Evolutionary conservation across 2,888 invertebrate genomes (phyloP).

Genomic region (Nomada fucata): DNA sequence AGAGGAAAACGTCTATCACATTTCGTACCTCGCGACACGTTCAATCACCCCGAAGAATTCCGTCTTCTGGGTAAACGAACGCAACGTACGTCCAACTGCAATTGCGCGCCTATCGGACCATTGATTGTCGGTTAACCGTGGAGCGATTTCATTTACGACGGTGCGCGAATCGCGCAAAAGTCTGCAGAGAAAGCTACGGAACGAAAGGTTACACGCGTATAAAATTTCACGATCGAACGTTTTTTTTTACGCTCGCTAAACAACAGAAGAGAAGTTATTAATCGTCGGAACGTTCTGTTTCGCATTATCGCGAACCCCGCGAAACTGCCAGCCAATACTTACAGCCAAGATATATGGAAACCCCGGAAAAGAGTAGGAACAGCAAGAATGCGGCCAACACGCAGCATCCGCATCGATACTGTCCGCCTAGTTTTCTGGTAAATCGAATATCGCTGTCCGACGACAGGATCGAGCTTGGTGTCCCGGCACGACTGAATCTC

Average conservation of each 20-base stretch:
- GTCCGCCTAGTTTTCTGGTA: conserved; percentile 93
- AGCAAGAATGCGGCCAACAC: conserved; percentile 93
- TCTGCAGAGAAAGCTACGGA: conserved; percentile 61
- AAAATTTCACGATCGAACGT: conserved; percentile 11
- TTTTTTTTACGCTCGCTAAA: conserved; percentile 1
- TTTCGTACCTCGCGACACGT: conserved; percentile 44
- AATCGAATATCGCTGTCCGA: conserved; percentile 96
- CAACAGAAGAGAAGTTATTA: not conserved
- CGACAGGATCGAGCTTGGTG: conserved; percentile 92
- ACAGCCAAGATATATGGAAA: conserved; percentile 89
- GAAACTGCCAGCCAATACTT: conserved; percentile 82
- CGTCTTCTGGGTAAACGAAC: conserved; percentile 52
- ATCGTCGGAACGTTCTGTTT: not conserved
- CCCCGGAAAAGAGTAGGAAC: conserved; percentile 90
- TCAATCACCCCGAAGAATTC: conserved; percentile 64
- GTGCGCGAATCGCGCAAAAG: conserved; percentile 33
- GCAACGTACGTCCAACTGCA: conserved; percentile 30
- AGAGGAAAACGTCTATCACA: conserved; percentile 64
- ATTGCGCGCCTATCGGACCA: conserved; percentile 62
- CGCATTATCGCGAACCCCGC: too few species aligned
- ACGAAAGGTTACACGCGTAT: conserved; percentile 11
- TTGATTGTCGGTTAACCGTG: conserved; percentile 65
- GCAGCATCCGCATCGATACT: conserved; percentile 94
- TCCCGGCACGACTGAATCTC: conserved; percentile 85
- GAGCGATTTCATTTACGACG: conserved; percentile 60